Percentiles rank a stretch among this genome's conserved stretches.
Evolutionary conservation across 2,888 invertebrate genomes (phyloP).

Genomic region (Eubasilissa splendida): DNA sequence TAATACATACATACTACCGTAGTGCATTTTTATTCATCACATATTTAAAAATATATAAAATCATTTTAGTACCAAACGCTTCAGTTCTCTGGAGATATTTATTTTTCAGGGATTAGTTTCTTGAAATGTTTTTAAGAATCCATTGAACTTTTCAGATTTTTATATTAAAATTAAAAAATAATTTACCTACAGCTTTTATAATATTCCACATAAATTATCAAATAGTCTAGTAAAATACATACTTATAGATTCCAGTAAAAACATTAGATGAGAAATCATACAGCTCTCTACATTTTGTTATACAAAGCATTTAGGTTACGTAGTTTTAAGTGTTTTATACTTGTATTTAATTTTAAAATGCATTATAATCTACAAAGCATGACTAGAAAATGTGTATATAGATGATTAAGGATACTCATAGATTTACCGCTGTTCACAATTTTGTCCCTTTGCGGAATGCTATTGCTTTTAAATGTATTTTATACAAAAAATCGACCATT

Average conservation of each 20-base stretch:
- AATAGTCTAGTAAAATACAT: slow-evolving; percentile 42
- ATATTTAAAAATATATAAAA: slow-evolving; percentile 10
- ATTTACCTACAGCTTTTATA: slow-evolving; percentile 42
- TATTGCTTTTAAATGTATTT: slow-evolving; percentile 52
- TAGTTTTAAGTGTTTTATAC: slow-evolving; percentile 59
- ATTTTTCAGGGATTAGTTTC: not conserved
- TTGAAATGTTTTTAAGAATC: slow-evolving; percentile 12
- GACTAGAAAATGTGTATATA: slow-evolving; percentile 58
- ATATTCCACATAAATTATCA: slow-evolving; percentile 41
- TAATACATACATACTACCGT: slow-evolving; percentile 4
- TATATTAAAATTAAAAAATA: slow-evolving; percentile 22
- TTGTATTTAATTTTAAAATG: slow-evolving; percentile 55
- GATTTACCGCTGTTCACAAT: slow-evolving; percentile 57
- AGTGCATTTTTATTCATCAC: slow-evolving; percentile 20
- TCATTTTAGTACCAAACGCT: slow-evolving; percentile 5
- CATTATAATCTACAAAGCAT: slow-evolving; percentile 57
- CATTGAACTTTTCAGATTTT: slow-evolving; percentile 17
- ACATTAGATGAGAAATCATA: slow-evolving; percentile 41
- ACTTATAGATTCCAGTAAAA: slow-evolving; percentile 38
- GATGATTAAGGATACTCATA: slow-evolving; percentile 52
- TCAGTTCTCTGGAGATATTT: not conserved
- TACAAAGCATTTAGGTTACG: slow-evolving; percentile 52
- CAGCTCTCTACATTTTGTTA: slow-evolving; percentile 52
- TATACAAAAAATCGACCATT: slow-evolving; percentile 50
- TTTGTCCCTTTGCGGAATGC: slow-evolving; percentile 54